A percentile compares a stretch with the other conserved stretches of the same genome.
Evolutionary conservation across 2,888 invertebrate species (phyloP).

Genomic region (Drosophila antonietae): DNA sequence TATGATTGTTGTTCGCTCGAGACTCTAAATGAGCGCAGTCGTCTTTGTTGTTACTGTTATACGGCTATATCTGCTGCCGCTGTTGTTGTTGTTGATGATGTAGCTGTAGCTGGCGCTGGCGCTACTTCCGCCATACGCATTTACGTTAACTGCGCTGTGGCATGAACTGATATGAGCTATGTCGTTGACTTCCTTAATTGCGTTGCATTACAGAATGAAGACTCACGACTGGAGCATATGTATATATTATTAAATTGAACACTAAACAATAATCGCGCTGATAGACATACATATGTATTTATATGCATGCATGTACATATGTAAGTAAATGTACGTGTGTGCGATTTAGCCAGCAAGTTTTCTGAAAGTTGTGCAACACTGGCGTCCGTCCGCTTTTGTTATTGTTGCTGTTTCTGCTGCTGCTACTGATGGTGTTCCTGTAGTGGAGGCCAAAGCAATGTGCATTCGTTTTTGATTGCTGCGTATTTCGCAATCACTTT

Average conservation of each 20-base stretch:
- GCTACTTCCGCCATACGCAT: conserved; percentile 62
- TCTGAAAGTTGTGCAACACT: conserved; percentile 66
- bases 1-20: conserved; percentile 49
- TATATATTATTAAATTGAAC: conserved; percentile 56
- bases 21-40: conserved; percentile 39
- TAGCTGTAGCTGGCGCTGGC: conserved; percentile 26
- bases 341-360: conserved; percentile 30
- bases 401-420: conserved; percentile 51
- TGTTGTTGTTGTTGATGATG: conserved; percentile 39
- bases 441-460: conserved; percentile 28
- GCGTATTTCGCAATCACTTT: conserved; percentile 72
- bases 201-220: conserved; percentile 46
- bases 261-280: conserved; percentile 55
- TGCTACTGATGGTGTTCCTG: conserved; percentile 38
- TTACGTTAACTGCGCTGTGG: conserved; percentile 31
- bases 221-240: conserved; percentile 54
- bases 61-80: conserved; percentile 18
- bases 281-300: conserved; percentile 9
- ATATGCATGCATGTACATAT: neutral
- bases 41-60: conserved; percentile 51
- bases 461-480: conserved; percentile 44
- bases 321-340: conserved; percentile 37
- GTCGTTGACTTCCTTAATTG: conserved; percentile 55
- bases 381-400: conserved; percentile 43
- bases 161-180: conserved; percentile 38